These are phyloP conservation scores for Pseudeuparius sepicola DNA, from an alignment of 2,888 invertebrate species.

Conservation along the genomic window DNA sequence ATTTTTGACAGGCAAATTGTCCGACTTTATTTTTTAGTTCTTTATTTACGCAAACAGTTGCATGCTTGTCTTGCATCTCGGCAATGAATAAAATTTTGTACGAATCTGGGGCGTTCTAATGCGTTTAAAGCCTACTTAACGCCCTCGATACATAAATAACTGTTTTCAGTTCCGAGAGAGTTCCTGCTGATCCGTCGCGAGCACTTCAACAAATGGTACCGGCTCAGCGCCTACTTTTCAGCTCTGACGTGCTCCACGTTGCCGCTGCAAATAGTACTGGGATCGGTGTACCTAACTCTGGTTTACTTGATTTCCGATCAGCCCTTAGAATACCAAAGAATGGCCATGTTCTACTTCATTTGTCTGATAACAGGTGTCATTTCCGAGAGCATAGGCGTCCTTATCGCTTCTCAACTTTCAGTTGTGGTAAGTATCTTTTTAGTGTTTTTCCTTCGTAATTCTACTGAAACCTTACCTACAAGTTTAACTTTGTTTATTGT, in stretches of 20 bases:
- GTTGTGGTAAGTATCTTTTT: constrained; percentile 67
- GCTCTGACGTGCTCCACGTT: constrained; percentile 63
- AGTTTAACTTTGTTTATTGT: too few species aligned
- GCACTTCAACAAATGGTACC: constrained; percentile 80
- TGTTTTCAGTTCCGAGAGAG: constrained; percentile 63
- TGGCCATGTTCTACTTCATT: constrained; percentile 57
- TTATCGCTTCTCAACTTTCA: constrained; percentile 63
- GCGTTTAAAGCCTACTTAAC: too few species aligned
- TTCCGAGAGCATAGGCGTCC: constrained; percentile 68
- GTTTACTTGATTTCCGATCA: constrained; percentile 68
- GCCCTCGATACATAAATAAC: neutral
- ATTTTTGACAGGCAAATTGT: too few species aligned
- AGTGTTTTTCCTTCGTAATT: too few species aligned
- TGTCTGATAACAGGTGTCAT: constrained; percentile 63
- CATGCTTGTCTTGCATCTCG: too few species aligned
- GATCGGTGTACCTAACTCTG: constrained; percentile 55
- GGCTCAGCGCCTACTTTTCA: constrained; percentile 66
- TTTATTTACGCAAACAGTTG: too few species aligned
- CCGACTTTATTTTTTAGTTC: too few species aligned
- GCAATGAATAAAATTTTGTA: too few species aligned
- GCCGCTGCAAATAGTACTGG: constrained; percentile 59
- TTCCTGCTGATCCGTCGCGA: constrained; percentile 69
- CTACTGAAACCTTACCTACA: too few species aligned
- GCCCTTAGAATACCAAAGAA: constrained; percentile 59
- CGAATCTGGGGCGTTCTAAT: too few species aligned